Base-by-base conservation (phyloP, 2,888 invertebrate species). In the Scrobipalpa costella region DNA sequence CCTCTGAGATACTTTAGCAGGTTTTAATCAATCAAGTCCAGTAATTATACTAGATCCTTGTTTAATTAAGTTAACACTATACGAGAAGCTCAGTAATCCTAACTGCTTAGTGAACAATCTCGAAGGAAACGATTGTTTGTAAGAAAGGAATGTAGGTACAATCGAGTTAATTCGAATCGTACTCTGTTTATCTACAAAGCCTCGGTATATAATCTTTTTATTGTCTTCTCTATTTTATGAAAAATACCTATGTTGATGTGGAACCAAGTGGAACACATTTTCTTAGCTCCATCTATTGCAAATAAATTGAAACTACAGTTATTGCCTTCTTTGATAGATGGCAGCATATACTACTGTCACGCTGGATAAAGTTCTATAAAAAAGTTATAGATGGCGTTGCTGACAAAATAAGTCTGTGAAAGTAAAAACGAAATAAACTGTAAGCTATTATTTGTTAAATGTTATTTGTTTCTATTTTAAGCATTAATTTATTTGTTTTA, bases 11-110 rank as follows among this genome's bases (percentile, higher is more conserved):
- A n/a, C n/a, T n/a, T 27, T 27, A 27, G 27, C 27, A 3, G 27
- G 27, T 27, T 27, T 27, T 27, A 27, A 27, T 27, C 27, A 17
- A 13, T 57, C 57, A 57, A 57, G 47, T 49, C 40, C 19, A 57
- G 63, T 57, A 62, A 57, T 57, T 71, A 68, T 63, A 63, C 63
- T 67, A 69, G 69, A 74, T 76, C 75, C 73, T 63, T 68, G 69
- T 72, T 74, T 77, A 77, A 76, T 77, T 76, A 69, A 74, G 74
- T 66, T 67, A 2, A 27, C 27, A 27, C 27, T 27, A 27, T 27
- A 27, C 27, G 27, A 3, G 27, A 27, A 27, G 27, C 27, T 27
- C 27, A 27, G 27, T 27, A 27, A 27, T 2, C 27, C 27, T 27
- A 5, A 27, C 27, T 27, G 27, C 27, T 27, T 27, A 27, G 27